Base-by-base conservation (phyloP, 2,888 invertebrate genomes). In the Mythimna ferrago region DNA sequence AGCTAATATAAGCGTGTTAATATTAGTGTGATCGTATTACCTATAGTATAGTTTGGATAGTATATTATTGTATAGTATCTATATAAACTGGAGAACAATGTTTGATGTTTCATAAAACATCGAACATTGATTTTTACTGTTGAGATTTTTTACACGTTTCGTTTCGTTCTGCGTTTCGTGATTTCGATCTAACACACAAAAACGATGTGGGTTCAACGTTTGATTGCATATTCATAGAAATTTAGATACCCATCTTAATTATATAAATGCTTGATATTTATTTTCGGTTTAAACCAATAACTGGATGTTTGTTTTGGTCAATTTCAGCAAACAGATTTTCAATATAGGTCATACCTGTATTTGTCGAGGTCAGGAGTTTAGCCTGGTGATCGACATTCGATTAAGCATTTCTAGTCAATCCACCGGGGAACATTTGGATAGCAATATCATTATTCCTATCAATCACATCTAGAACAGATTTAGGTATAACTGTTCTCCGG, bases 311-410 rank as follows among this genome's bases (percentile, higher is more conserved):
- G 60, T 61, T 76, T 71, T 72, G 72, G 57, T 58, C 66, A 48
- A 58, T 54, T 72, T 72, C 58, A 6, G 48, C 16, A 53, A 58
- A 63, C 44, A 67, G 58, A 66, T 54, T 58, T 72, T 58, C 63
- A 58, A 63, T 72, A 72, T 41, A 63, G 19, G 11, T 11, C 63
- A 51, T 44, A 62, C 66, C 48, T 63, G 63, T 71, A 62, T 76
- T 61, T 38, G 26, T 66, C 10, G 32, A 63, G 32, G 76, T 73
- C 73, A 79, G 65, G 48, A 65, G 58, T 83, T 67, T 67, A 65
- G 56, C 9, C 35, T 63, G 56, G 68, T 81, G 84, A 83, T 81
- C 70, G 83, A 81, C 79, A 77, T 79, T 79, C 79, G 65, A 79
- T 83, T 75, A 64, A 63, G 41, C 9, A 56, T 63, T 62, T 63